Percentiles rank a stretch among this genome's conserved stretches.
phyloP scores from a whole-genome alignment of 2,797 vertebrate genomes.

The Anniella stebbinsi region DNA sequence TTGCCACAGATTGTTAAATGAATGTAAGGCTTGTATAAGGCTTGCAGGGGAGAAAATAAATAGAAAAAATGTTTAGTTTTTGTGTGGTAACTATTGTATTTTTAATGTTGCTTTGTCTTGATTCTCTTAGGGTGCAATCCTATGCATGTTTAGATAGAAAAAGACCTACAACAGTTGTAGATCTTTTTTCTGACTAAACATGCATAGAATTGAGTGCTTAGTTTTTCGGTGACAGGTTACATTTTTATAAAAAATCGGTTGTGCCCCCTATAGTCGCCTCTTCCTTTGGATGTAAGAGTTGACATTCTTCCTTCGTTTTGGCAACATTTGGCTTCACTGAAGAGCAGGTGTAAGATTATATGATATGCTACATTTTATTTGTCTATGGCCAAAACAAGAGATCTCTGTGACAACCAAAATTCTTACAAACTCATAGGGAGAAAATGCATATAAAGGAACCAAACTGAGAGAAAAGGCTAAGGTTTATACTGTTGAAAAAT shows the following conservation, averaged over 20 bases:
- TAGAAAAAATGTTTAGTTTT: not conserved
- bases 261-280: not conserved
- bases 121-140: not conserved
- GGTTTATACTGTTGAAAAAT: no score
- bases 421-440: no score
- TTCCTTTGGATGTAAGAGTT: not conserved
- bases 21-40: not conserved
- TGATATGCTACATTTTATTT: no score
- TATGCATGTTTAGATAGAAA: no score
- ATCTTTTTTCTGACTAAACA: no score
- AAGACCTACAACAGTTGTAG: no score
- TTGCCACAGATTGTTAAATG: not conserved
- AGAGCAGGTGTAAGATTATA: not conserved
- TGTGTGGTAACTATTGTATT: not conserved
- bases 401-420: no score
- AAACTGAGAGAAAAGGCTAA: no score
- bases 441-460: no score
- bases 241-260: not conserved
- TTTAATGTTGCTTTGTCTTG: not conserved
- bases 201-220: no score
- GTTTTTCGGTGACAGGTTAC: not conserved
- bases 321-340: not conserved
- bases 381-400: no score
- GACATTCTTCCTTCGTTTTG: not conserved
- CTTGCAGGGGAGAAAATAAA: fast-evolving